These are phyloP conservation scores for Rhadina sibilatrix DNA, from an alignment of 2,113 vertebrate genomes.

Conservation along the genomic window DNA sequence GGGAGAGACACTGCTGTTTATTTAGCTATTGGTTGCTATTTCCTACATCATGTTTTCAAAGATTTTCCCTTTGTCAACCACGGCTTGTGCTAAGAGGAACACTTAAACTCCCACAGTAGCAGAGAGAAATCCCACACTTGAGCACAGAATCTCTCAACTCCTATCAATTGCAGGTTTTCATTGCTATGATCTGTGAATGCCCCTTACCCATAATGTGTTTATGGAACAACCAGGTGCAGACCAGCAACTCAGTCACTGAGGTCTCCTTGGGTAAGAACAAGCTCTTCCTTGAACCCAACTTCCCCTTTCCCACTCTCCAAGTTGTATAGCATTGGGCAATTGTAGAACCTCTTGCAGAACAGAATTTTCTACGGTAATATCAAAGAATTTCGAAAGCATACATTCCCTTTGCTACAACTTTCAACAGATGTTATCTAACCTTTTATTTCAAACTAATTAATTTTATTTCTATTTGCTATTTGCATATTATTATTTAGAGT, in stretches of 20 bases:
- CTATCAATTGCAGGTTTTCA: not conserved
- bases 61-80: not conserved
- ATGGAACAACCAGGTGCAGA: not conserved
- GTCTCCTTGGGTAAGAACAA: not conserved
- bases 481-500: not conserved
- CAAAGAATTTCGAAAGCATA: not conserved
- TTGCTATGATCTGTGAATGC: not conserved
- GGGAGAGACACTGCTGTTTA: not conserved
- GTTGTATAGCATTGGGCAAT: not conserved
- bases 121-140: not conserved
- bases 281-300: not conserved
- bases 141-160: not conserved
- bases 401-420: not conserved
- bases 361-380: not conserved
- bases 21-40: not conserved
- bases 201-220: not conserved
- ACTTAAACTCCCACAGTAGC: not conserved
- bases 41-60: not conserved
- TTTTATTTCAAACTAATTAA: not conserved
- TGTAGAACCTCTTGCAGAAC: not conserved
- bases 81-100: not conserved
- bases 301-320: not conserved
- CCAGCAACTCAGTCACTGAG: not conserved
- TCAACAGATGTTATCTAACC: not conserved
- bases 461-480: not conserved